Evolutionary conservation across 2,888 invertebrate genomes (phyloP).

Genomic region (Drosophila mulleri): DNA sequence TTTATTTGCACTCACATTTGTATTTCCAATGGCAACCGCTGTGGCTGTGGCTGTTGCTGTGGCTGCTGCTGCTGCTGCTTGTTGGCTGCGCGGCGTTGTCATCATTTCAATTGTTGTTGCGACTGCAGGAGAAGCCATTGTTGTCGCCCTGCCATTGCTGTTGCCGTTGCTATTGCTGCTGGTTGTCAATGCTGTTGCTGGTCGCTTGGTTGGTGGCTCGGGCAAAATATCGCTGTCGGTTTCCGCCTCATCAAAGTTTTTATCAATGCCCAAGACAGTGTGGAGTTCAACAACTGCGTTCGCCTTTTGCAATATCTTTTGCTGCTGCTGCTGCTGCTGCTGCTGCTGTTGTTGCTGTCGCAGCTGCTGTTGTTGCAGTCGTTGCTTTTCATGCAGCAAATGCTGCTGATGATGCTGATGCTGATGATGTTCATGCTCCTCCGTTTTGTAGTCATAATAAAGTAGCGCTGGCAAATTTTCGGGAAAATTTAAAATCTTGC

Average conservation of each 20-base stretch:
- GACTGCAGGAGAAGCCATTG: slow-evolving; percentile 38
- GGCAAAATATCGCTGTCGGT: slow-evolving; percentile 83
- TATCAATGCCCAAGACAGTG: slow-evolving; percentile 62
- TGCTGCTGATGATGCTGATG: slow-evolving; percentile 83
- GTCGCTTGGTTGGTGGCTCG: slow-evolving; percentile 82
- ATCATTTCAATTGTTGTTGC: slow-evolving; percentile 61
- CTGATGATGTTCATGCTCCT: slow-evolving; percentile 84
- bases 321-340: slow-evolving; percentile 26
- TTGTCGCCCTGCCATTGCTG: slow-evolving; percentile 27
- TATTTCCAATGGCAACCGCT: slow-evolving; percentile 41
- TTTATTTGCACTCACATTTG: slow-evolving; percentile 64
- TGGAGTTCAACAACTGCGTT: slow-evolving; percentile 47
- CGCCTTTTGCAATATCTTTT: slow-evolving; percentile 46
- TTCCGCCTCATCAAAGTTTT: slow-evolving; percentile 76
- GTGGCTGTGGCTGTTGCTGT: slow-evolving; percentile 39
- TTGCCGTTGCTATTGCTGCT: slow-evolving; percentile 21
- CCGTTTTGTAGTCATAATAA: slow-evolving; percentile 84
- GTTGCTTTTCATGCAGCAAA: slow-evolving; percentile 78
- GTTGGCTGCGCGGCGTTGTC: slow-evolving; percentile 55
- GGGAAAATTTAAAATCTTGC: slow-evolving; percentile 83
- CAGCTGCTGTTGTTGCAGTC: slow-evolving; percentile 58
- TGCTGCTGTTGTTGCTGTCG: slow-evolving; percentile 43
- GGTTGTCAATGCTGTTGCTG: slow-evolving; percentile 51
- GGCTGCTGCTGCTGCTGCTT: slow-evolving; percentile 37
- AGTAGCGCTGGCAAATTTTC: slow-evolving; percentile 84